Evolutionary conservation across 2,888 invertebrate genomes (phyloP), one percentile per base, ranked within the genome.

Genomic region (Microctonus hyperodae): DNA sequence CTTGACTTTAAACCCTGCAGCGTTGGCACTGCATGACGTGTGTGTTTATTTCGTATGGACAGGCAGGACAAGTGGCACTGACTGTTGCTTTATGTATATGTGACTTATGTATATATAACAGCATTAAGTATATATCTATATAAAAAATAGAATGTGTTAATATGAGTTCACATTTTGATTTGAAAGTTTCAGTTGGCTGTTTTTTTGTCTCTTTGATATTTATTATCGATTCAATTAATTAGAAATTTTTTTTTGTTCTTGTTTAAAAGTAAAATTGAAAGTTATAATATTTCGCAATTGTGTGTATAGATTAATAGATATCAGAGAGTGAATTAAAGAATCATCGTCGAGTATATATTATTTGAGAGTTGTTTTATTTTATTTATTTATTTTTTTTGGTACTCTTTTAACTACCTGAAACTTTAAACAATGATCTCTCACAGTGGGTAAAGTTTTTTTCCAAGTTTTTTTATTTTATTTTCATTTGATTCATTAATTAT

Each of bases 361-460:
- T 5, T 28, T 28, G 28, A 5, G 28, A 5, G 3, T 28, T 28
- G 3, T 28, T 28, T 28, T 28, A n/a, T n/a, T n/a, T n/a, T n/a
- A n/a, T n/a, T n/a, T n/a, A n/a, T n/a, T n/a, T n/a, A n/a, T n/a
- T 28, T 28, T 5, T 28, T n/a, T n/a, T n/a, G n/a, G 7, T 57
- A 23, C 28, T 25, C 25, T 51, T 58, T 65, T 63, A 44, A 71
- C 74, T 76, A 75, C 75, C 75, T 74, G 73, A 61, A 51, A 65
- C 56, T 53, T 70, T 65, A 76, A 73, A 76, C 73, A 75, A 77
- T 73, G 67, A 70, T 70, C 70, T 70, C 57, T 66, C 70, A 22
- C 70, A 60, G 68, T 70, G 60, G 73, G 73, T 67, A 7, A 7
- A 7, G 3, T 28, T 28, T 28, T 3, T 28, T 28, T 28, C n/a